A percentile compares a stretch with the other conserved stretches of the same genome.
These are phyloP conservation scores for Peromyscus attwateri DNA, from an alignment of 2,797 vertebrate species.

Conservation along the genomic window DNA sequence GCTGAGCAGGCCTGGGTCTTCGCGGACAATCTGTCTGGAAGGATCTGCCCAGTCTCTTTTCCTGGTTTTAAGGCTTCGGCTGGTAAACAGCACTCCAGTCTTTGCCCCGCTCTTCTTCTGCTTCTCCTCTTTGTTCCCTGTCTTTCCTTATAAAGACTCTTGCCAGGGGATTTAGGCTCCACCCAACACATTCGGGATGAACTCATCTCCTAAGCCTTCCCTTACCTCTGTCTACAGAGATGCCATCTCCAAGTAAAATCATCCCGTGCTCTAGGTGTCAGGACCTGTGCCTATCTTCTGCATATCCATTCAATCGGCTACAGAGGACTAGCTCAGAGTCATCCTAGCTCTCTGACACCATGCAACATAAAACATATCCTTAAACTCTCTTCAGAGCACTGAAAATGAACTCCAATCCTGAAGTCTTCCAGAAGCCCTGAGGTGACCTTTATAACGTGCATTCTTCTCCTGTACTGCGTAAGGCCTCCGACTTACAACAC, in stretches of 20 bases:
- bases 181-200: background rate
- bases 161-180: background rate
- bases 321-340: background rate
- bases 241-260: background rate
- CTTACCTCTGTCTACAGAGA: slow-evolving; percentile 19
- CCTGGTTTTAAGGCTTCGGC: background rate
- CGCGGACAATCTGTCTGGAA: background rate
- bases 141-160: slow-evolving; percentile 16
- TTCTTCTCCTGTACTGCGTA: background rate
- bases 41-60: background rate
- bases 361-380: background rate
- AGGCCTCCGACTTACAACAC: background rate
- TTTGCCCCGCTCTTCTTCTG: background rate
- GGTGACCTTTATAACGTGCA: no score
- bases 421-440: background rate
- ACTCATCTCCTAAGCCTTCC: background rate
- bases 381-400: background rate
- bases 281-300: background rate
- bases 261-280: background rate
- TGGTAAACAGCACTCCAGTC: fast-evolving
- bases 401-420: background rate
- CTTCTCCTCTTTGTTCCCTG: background rate
- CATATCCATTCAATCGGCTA: background rate
- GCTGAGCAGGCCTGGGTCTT: background rate
- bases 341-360: background rate